phyloP scores from a whole-genome alignment of 2,888 invertebrate species.

The Lycaena phlaeas region DNA sequence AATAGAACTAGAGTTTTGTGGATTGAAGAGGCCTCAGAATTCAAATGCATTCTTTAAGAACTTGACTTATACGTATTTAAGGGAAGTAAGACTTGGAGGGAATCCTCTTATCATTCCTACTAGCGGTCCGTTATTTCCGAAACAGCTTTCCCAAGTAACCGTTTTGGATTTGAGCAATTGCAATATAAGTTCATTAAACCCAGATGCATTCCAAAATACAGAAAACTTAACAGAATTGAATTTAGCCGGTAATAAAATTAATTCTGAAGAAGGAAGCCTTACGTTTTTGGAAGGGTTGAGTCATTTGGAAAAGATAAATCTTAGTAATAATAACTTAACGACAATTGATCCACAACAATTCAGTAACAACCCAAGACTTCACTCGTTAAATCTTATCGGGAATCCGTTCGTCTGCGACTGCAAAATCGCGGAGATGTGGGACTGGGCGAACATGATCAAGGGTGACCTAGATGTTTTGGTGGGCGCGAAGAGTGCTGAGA shows the following conservation, averaged over 20 bases:
- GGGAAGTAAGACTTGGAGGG: conserved; percentile 78
- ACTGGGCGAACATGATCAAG: conserved; percentile 79
- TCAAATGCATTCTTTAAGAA: conserved; percentile 79
- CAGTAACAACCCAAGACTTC: conserved; percentile 69
- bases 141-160: conserved; percentile 75
- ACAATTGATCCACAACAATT: conserved; percentile 73
- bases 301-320: conserved; percentile 73
- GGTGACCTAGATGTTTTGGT: conserved; percentile 76
- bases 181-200: conserved; percentile 72
- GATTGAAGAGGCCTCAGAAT: conserved; percentile 75
- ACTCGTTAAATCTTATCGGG: conserved; percentile 76
- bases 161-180: conserved; percentile 78
- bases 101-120: conserved; percentile 77
- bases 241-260: conserved; percentile 73
- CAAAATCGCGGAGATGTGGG: conserved; percentile 79
- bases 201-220: conserved; percentile 74
- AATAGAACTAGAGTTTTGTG: conserved; percentile 79
- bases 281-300: conserved; percentile 70
- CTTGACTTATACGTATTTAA: conserved; percentile 74
- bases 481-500: conserved; percentile 76
- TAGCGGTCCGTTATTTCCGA: conserved; percentile 74
- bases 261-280: conserved; percentile 58
- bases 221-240: conserved; percentile 76
- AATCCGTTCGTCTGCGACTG: conserved; percentile 82
- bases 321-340: conserved; percentile 76